Conservation (phyloP, 2,797 vertebrate genomes). For the Anguilla megastoma region DNA sequence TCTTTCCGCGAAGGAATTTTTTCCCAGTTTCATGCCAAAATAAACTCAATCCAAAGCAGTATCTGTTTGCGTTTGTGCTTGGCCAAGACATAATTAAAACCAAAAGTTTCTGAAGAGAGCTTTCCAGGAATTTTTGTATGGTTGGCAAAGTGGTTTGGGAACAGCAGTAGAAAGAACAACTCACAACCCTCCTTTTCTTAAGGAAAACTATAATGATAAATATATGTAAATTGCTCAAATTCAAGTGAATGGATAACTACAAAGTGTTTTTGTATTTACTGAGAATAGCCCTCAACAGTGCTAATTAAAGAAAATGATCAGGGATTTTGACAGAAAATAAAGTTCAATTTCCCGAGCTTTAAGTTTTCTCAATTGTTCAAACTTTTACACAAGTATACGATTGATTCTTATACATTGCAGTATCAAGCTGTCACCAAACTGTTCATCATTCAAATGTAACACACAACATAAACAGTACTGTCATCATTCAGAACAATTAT, state of each 20-base stretch:
- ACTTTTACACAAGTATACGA: not conserved
- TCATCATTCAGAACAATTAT: not conserved
- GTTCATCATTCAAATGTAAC: not conserved
- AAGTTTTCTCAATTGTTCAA: not conserved
- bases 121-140: conserved; percentile 45
- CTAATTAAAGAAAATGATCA: not conserved
- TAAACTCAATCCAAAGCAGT: conserved; percentile 57
- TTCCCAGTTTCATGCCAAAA: conserved; percentile 57
- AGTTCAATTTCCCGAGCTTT: not conserved
- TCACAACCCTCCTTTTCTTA: not conserved
- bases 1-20: conserved; percentile 45
- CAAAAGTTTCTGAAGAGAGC: conserved; percentile 49
- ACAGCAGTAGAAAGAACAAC: conserved; percentile 26
- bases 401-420: not conserved
- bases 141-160: conserved; percentile 32
- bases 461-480: not conserved
- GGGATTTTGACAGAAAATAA: not conserved
- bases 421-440: not conserved
- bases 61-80: conserved; percentile 58
- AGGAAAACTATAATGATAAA: not conserved
- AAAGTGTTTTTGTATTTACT: not conserved
- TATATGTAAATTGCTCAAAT: not conserved
- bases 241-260: not conserved
- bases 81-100: conserved; percentile 62
- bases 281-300: too few relatives aligned